These are phyloP conservation scores for Bombycilla garrulus DNA, from an alignment of 2,113 vertebrate genomes.

Conservation along the genomic window DNA sequence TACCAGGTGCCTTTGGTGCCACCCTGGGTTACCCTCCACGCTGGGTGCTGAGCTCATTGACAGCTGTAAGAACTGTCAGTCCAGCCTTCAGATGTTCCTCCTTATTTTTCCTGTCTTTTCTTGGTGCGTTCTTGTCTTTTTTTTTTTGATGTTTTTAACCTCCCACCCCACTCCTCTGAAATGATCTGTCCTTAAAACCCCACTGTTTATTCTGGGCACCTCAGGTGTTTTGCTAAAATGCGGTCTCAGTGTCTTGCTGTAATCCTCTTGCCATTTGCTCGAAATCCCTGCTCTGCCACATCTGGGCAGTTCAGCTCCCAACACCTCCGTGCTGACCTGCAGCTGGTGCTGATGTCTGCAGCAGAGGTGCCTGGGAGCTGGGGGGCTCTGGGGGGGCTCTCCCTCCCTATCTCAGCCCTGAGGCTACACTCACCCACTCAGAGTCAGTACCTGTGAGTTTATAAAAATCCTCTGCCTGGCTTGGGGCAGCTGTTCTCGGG, in stretches of 20 bases:
- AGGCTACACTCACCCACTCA: background rate
- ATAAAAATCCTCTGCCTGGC: background rate
- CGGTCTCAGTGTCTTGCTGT: background rate
- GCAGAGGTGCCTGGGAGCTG: background rate
- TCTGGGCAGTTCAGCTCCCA: background rate
- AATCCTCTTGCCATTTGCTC: background rate
- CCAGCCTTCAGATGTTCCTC: background rate
- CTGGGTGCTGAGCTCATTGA: background rate
- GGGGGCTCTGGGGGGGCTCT: background rate
- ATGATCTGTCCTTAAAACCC: background rate
- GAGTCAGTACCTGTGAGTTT: background rate
- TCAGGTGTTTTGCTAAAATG: background rate
- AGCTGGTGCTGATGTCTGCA: background rate
- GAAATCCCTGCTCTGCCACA: background rate
- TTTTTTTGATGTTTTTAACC: background rate
- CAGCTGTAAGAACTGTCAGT: background rate
- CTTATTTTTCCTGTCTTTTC: background rate
- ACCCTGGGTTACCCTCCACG: background rate
- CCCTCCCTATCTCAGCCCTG: accelerated
- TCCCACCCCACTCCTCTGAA: background rate
- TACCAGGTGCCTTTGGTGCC: background rate
- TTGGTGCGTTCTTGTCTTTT: background rate
- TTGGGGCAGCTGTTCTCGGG: background rate
- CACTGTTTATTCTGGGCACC: background rate
- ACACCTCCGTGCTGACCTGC: accelerated